Conservation (phyloP, 2,797 vertebrate species). For the Eutrigla gurnardus region DNA sequence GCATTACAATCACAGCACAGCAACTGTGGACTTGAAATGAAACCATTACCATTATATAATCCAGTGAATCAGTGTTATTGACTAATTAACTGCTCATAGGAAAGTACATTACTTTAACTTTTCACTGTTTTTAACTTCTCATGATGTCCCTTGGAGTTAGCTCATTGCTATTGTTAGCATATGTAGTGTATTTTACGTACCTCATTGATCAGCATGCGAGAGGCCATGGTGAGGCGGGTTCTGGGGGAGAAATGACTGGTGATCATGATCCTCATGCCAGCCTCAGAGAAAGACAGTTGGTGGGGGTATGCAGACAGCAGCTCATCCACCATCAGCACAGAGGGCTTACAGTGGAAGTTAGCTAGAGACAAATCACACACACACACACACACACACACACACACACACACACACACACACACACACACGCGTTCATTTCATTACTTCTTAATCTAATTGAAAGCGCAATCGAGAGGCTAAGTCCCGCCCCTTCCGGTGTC, state of each 20-base stretch:
- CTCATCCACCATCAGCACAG: conserved; percentile 98
- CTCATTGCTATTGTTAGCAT: neutral
- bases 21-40: too few species aligned
- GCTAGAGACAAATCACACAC: conserved; percentile 70
- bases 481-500: too few species aligned
- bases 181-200: conserved; percentile 69
- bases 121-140: too few species aligned
- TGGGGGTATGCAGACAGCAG: conserved; percentile 96
- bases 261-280: conserved; percentile 98
- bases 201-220: conserved; percentile 98
- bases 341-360: conserved; percentile 90
- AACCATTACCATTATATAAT: too few species aligned
- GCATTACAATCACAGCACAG: too few species aligned
- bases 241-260: conserved; percentile 98
- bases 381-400: conserved; percentile 7
- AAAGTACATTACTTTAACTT: too few species aligned
- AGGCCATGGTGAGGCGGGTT: conserved; percentile 98
- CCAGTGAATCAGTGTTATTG: too few species aligned
- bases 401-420: neutral
- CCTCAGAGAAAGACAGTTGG: conserved; percentile 97
- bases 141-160: too few species aligned
- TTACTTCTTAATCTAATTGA: neutral
- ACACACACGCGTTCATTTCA: neutral
- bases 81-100: too few species aligned
- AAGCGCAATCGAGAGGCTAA: neutral